phyloP scores from a whole-genome alignment of 2,888 invertebrate genomes.

The Pandemis cinnamomeana region DNA sequence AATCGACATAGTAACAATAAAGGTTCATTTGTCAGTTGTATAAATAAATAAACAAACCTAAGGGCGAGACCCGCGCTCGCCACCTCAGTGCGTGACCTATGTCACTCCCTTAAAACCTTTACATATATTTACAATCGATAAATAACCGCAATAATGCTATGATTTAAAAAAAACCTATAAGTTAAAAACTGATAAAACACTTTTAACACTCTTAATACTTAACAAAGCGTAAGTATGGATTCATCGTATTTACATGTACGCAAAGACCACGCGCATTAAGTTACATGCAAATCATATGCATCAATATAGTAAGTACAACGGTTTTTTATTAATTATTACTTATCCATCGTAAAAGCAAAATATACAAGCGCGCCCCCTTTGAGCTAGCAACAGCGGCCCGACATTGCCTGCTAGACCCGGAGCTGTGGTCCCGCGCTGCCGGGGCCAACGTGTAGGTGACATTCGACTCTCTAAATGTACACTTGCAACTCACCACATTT shows the following conservation, averaged over 20 bases:
- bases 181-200: constrained; percentile 81
- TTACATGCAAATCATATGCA: constrained; percentile 77
- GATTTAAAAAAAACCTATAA: constrained; percentile 68
- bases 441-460: constrained; percentile 36
- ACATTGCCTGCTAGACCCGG: background rate
- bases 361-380: constrained; percentile 31
- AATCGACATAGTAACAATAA: constrained; percentile 19
- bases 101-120: constrained; percentile 69
- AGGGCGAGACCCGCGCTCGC: constrained; percentile 44
- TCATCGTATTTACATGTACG: constrained; percentile 79
- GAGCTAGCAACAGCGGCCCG: constrained; percentile 45
- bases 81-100: constrained; percentile 69
- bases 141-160: constrained; percentile 68
- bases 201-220: constrained; percentile 78
- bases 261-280: constrained; percentile 68
- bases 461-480: constrained; percentile 54
- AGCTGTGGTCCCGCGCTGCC: background rate
- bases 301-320: constrained; percentile 74
- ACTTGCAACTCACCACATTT: constrained; percentile 67
- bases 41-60: constrained; percentile 34
- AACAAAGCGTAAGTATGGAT: constrained; percentile 82
- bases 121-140: constrained; percentile 50
- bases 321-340: constrained; percentile 26
- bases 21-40: background rate
- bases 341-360: constrained; percentile 32